Evolutionary conservation across 2,113 vertebrate genomes (phyloP).

Genomic region (Urocolius indicus): DNA sequence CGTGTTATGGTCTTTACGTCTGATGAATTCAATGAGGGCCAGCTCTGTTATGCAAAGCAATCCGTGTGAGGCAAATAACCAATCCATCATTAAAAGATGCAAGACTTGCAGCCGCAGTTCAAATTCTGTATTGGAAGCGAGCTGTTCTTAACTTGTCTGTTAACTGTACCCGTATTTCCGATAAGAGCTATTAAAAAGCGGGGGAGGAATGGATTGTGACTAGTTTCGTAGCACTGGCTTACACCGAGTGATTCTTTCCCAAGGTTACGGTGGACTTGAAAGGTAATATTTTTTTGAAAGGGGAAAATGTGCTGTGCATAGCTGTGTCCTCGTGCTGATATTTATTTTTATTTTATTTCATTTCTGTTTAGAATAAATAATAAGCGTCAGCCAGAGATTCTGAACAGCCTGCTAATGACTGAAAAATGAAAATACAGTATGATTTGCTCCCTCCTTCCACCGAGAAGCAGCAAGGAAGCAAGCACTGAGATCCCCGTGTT

Average conservation of each 20-base stretch:
- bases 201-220: conserved; percentile 18
- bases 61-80: neutral
- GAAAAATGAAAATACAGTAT: conserved; percentile 7
- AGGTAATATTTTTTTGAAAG: neutral
- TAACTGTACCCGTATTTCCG: neutral
- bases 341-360: conserved; percentile 18
- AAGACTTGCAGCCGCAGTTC: neutral
- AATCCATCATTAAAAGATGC: neutral
- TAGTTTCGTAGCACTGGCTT: neutral
- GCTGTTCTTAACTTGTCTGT: neutral
- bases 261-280: conserved; percentile 34
- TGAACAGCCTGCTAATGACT: conserved; percentile 32
- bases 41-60: neutral
- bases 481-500: neutral
- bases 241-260: neutral
- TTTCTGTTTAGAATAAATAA: conserved; percentile 45
- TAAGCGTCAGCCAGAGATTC: neutral
- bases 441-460: conserved; percentile 9
- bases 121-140: neutral
- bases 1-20: neutral
- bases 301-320: neutral
- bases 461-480: neutral
- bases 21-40: neutral
- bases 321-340: neutral
- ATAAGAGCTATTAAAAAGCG: neutral